Base-by-base conservation (phyloP, 2,888 invertebrate genomes). In the Platycheirus albimanus region DNA sequence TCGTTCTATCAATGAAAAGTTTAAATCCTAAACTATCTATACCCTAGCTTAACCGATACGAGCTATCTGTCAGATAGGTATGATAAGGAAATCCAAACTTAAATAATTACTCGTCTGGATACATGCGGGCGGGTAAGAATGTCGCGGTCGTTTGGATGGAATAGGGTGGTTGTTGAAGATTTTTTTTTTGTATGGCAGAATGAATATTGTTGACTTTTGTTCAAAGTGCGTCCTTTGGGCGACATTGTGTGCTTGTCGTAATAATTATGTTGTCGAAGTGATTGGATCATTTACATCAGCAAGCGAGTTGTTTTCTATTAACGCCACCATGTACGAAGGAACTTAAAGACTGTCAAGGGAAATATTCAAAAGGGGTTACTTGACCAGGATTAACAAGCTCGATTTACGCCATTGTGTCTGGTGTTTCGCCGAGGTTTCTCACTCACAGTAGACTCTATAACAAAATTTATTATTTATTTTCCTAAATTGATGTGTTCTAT, bases 161-260 rank as follows among this genome's bases (percentile, higher is more conserved):
- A 7, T 15, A 4, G 38, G 36, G 19, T 1, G 15, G 15, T 45
- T 45, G 8, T 6, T 71, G 24, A 24, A 33, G 1, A 7, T 66
- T 80, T 76, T n/a, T n/a, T n/a, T n/a, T n/a, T n/a, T n/a, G n/a
- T n/a, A n/a, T 71, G 80, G 80, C 75, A 76, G 69, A 70, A 63
- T 70, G 28, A 49, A 56, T 51, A 38, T 52, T 76, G 70, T 54
- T 79, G 58, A 43, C 28, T 38, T 54, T 71, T 66, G 30, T 52
- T 66, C n/a, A 58, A 51, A 61, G 71, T 69, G 43, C 17, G 58
- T 69, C 77, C 77, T 63, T 72, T 72, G 56, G 77, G 76, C 24
- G 63, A 63, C 67, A 67, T 63, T 33, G 30, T 47, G 11, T 51
- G 64, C 19, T 13, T 45, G 51, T 13, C 30, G 49, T 8, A 20